Evolutionary conservation across 2,797 vertebrate genomes (phyloP), one percentile per base, ranked within the genome.

Genomic region (Sparus aurata): DNA sequence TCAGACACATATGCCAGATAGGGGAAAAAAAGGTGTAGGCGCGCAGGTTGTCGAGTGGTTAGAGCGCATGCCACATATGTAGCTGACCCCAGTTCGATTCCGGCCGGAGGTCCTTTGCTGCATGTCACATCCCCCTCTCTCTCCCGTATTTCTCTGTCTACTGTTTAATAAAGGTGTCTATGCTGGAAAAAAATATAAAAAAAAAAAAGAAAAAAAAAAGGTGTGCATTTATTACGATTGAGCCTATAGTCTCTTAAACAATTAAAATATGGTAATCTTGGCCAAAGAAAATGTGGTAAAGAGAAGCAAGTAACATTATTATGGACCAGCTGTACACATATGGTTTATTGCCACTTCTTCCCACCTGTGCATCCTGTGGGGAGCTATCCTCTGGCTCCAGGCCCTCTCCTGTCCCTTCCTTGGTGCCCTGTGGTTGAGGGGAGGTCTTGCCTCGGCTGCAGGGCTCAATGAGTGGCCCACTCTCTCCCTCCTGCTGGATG

Each of bases 401-500:
- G 80, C 77, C 73, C 17, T 98, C 98, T 80, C 96, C 95, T 75
- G 87, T 90, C 69, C 96, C 95, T 93, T 99, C 97, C 91, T 97
- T 99, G 50, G 84, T 89, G 93, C 96, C 84, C 86, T 97, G 73
- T 93, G 95, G 95, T 92, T 96, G 97, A 85, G 95, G 95, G 43
- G 96, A 94, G 45, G 94, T 94, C 89, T 97, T 98, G 90, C 95
- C 95, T 95, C 96, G 94, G 94, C 96, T 89, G 95, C 94, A 87
- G 96, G 96, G 92, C 77, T 99, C 98, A 47, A 96, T 95, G 20
- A 97, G 93, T 91, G 95, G 94, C 80, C 96, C 96, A 93, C 96
- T 97, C 94, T 98, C 97, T n/a, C 96, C 97, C 95, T 99, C 98
- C 96, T 96, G 97, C 96, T 97, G 97, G 95, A 97, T 97, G 94